These are phyloP conservation scores for Paedocypris micromegethes DNA, from an alignment of 2,797 vertebrate genomes.

Conservation along the genomic window DNA sequence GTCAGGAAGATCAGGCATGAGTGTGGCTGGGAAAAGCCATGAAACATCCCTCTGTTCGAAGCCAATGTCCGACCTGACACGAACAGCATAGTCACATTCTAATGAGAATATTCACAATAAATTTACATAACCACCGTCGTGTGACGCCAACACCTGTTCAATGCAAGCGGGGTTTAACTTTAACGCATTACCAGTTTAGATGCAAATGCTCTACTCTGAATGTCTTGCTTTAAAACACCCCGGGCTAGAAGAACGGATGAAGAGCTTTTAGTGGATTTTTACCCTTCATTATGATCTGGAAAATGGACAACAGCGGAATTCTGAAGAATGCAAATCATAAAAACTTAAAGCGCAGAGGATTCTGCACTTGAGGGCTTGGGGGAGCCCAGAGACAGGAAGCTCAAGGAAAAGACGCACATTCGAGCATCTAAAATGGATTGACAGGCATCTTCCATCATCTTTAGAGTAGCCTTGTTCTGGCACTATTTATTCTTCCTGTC, in stretches of 20 bases:
- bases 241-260: slow-evolving; percentile 22
- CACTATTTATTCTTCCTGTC: slow-evolving; percentile 1
- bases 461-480: neutral
- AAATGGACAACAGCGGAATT: neutral
- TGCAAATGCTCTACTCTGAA: slow-evolving; percentile 4
- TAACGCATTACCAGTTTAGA: neutral
- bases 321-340: too few relatives aligned
- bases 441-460: slow-evolving; percentile 2
- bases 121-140: slow-evolving; percentile 6
- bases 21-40: slow-evolving; percentile 54
- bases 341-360: too few relatives aligned
- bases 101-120: neutral
- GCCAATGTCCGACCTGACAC: slow-evolving; percentile 46
- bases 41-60: slow-evolving; percentile 57
- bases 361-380: too few relatives aligned
- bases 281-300: slow-evolving; percentile 1
- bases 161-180: slow-evolving; percentile 4
- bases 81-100: neutral
- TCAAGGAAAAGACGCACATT: neutral
- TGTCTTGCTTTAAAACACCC: slow-evolving; percentile 8
- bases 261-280: slow-evolving; percentile 26
- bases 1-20: slow-evolving; percentile 43
- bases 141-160: neutral
- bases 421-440: neutral
- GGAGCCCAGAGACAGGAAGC: too few relatives aligned